Percentiles rank a stretch among this genome's conserved stretches.
These are phyloP conservation scores for Umimayanthus chanpuru DNA, from an alignment of 92 coral and sea anemone species.

Conservation along the genomic window DNA sequence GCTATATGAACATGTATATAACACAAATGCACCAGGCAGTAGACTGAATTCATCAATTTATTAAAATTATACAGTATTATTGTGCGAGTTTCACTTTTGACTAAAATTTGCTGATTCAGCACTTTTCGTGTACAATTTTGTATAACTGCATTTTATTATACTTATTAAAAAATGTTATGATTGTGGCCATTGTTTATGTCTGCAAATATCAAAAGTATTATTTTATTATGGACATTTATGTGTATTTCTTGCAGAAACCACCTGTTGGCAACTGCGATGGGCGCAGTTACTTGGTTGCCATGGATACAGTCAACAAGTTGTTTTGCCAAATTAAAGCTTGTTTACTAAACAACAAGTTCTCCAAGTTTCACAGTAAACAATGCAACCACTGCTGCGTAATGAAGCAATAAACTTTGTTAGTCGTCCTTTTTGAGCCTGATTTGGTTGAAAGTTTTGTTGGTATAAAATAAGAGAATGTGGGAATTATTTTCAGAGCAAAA, in stretches of 20 bases:
- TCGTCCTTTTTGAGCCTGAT: too few relatives aligned
- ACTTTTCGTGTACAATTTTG: neutral
- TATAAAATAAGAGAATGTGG: too few relatives aligned
- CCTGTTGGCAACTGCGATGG: slow-evolving; percentile 3
- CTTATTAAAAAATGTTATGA: neutral
- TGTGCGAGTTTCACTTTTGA: neutral
- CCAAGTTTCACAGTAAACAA: too few relatives aligned
- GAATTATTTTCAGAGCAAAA: too few relatives aligned
- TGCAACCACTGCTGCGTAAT: too few relatives aligned
- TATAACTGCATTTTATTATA: neutral
- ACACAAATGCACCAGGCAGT: neutral
- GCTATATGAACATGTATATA: neutral
- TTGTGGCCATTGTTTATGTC: neutral
- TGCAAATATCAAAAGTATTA: neutral
- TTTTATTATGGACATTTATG: slow-evolving; percentile 1
- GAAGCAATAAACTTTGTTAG: too few relatives aligned
- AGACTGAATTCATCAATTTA: neutral
- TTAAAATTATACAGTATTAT: neutral
- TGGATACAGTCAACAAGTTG: slow-evolving; percentile 5
- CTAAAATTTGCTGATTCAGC: neutral
- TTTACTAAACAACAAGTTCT: too few relatives aligned
- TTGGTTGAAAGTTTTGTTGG: too few relatives aligned
- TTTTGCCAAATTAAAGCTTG: slow-evolving; percentile 1
- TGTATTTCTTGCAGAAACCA: slow-evolving; percentile 5
- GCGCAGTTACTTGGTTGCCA: neutral